Evolutionary conservation across 1,140 invertebrate species (phyloP).

Genomic region (Danaus plexippus): DNA sequence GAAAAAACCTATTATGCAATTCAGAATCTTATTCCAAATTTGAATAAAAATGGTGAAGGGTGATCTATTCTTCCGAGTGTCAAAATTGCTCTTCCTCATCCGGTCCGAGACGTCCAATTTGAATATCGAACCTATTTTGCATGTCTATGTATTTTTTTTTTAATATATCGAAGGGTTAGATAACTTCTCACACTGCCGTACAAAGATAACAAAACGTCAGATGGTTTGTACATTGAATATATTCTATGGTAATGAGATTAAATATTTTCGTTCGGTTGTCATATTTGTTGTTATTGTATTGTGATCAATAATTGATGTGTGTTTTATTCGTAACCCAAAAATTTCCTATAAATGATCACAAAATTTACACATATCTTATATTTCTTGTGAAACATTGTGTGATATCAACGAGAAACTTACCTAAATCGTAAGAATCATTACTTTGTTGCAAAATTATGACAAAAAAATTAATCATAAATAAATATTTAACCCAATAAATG

Average conservation of each 20-base stretch:
- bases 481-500: constrained; percentile 12
- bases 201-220: constrained; percentile 25
- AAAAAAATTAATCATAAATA: constrained; percentile 1
- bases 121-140: constrained; percentile 65
- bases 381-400: background rate
- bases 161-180: constrained; percentile 23
- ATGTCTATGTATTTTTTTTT: constrained; percentile 45
- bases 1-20: constrained; percentile 53
- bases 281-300: constrained; percentile 51
- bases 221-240: constrained; percentile 31
- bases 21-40: constrained; percentile 44
- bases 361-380: background rate
- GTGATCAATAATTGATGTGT: constrained; percentile 32
- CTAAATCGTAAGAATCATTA: constrained; percentile 1
- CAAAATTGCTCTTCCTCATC: constrained; percentile 67
- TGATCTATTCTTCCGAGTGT: constrained; percentile 63
- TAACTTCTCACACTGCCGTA: constrained; percentile 54
- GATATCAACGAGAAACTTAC: background rate
- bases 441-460: background rate
- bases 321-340: background rate
- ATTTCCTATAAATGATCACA: background rate
- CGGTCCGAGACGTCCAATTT: constrained; percentile 53
- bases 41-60: constrained; percentile 62
- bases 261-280: constrained; percentile 65
- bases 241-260: constrained; percentile 65